phyloP scores from a whole-genome alignment of 1,140 invertebrate species.

The Caenorhabditis tropicalis region DNA sequence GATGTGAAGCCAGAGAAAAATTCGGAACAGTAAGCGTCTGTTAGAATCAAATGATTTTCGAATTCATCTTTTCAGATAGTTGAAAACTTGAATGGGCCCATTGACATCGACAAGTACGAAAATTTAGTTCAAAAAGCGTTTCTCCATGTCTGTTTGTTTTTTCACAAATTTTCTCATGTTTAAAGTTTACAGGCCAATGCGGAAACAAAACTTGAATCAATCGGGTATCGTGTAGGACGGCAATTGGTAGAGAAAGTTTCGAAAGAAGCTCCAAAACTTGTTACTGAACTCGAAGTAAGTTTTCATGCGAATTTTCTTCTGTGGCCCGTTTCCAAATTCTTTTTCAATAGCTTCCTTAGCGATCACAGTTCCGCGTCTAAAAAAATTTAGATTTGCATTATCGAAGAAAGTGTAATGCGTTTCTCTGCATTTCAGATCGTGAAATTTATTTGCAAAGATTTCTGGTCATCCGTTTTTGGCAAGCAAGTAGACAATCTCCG shows the following conservation, averaged over 20 bases:
- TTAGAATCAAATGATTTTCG: no score
- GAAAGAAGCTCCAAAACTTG: constrained; percentile 88
- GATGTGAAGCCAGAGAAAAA: constrained; percentile 43
- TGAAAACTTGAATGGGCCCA: constrained; percentile 57
- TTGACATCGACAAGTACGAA: constrained; percentile 55
- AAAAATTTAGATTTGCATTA: no score
- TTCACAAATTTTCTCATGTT: neutral
- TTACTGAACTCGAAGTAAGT: constrained; percentile 90
- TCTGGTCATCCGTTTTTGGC: constrained; percentile 93
- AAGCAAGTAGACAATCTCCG: constrained; percentile 98
- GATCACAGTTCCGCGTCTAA: no score
- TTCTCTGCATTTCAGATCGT: constrained; percentile 76
- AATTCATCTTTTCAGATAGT: constrained; percentile 7
- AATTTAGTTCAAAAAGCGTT: constrained; percentile 62
- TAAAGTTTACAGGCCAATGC: constrained; percentile 57
- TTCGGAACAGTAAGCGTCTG: constrained; percentile 19
- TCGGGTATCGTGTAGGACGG: constrained; percentile 67
- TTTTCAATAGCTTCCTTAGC: no score
- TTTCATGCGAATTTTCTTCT: no score
- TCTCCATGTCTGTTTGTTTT: constrained; percentile 57
- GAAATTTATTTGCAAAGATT: constrained; percentile 98
- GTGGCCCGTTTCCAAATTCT: neutral
- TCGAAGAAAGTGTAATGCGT: neutral
- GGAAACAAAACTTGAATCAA: constrained; percentile 65
- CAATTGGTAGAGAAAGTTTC: constrained; percentile 75